Base-by-base conservation (phyloP, 2,888 invertebrate genomes). In the Pterostichus niger region DNA sequence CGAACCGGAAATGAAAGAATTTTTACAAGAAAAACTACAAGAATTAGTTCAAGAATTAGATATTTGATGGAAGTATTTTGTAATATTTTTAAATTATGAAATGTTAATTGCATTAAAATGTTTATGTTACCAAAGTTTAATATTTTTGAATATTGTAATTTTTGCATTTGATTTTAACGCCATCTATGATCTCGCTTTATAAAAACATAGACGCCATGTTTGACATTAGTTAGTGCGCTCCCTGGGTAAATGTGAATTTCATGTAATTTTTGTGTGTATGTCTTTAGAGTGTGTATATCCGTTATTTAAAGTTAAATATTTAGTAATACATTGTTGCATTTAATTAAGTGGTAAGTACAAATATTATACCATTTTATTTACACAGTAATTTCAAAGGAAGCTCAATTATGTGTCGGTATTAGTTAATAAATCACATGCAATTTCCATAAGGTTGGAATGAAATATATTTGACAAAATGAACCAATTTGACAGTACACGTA, bases 1-100 rank as follows among this genome's bases (percentile, higher is more conserved):
- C 10, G 94, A 94, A 85, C 92, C 93, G 0, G 92, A 92, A 77
- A 92, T 93, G 92, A 90, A 91, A 84, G 90, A 91, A 11, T 87
- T 90, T 0, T 86, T 94, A 3, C 90, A 91, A 84, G 88, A 89
- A 5, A 92, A 92, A 75, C 90, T 82, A 49, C 59, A 82, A 61
- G 59, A 76, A 31, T 76, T 82, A 49, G 64, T 61, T n/a, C 76
- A 76, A 64, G 82, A 82, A 61, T 59, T 82, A 49, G 82, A 82
- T 61, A 44, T 82, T 76, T 75, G 76, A 76, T 7, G 40, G 7
- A 35, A 77, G 54, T 54, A 5, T 40, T 61, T 1, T 78, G 11
- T 80, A 54, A 54, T 71, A 52, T 64, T 68, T 80, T 40, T 13
- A 80, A 82, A 73, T 71, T 31, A 64, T 33, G 11, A 31, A 31